Conservation (phyloP, 2,888 invertebrate genomes). For the Phrixothrix hirtus region DNA sequence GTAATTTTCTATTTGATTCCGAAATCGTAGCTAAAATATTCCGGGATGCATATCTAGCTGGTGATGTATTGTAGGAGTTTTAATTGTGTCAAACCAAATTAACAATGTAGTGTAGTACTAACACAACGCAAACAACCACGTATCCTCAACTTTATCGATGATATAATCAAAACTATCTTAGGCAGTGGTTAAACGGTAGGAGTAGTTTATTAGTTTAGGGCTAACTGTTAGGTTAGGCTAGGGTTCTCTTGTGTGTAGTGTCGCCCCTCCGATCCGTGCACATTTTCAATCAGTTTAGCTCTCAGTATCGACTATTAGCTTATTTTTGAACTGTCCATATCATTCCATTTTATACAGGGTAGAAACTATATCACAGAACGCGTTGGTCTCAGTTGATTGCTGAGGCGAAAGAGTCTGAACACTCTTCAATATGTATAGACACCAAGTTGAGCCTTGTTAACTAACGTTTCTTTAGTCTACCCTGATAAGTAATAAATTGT, state of each 20-base stretch:
- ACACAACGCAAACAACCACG: conserved; percentile 29
- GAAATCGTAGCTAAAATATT: conserved; percentile 1
- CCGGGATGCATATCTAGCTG: conserved; percentile 19
- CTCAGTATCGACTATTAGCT: conserved; percentile 28
- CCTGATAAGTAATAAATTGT: conserved; percentile 31
- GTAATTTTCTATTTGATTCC: neutral
- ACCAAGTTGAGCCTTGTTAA: conserved; percentile 7
- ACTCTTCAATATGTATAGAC: neutral
- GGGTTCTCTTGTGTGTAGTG: conserved; percentile 48
- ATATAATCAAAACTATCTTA: conserved; percentile 26
- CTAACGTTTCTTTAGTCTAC: conserved; percentile 18
- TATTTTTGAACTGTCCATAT: conserved; percentile 34
- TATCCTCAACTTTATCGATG: conserved; percentile 23
- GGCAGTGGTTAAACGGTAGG: conserved; percentile 47
- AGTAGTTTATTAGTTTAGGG: conserved; percentile 50
- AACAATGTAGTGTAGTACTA: conserved; percentile 30
- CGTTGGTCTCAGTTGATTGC: conserved; percentile 13
- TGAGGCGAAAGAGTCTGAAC: conserved; percentile 10
- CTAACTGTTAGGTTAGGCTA: conserved; percentile 52
- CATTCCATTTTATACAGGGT: conserved; percentile 39
- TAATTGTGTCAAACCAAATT: conserved; percentile 18
- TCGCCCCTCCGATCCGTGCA: conserved; percentile 42
- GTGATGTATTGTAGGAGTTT: conserved; percentile 15
- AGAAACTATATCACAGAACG: conserved; percentile 15
- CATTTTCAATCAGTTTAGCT: conserved; percentile 43